These are phyloP conservation scores for Drosophila gunungcola DNA, from an alignment of 1,140 invertebrate genomes.

Conservation along the genomic window DNA sequence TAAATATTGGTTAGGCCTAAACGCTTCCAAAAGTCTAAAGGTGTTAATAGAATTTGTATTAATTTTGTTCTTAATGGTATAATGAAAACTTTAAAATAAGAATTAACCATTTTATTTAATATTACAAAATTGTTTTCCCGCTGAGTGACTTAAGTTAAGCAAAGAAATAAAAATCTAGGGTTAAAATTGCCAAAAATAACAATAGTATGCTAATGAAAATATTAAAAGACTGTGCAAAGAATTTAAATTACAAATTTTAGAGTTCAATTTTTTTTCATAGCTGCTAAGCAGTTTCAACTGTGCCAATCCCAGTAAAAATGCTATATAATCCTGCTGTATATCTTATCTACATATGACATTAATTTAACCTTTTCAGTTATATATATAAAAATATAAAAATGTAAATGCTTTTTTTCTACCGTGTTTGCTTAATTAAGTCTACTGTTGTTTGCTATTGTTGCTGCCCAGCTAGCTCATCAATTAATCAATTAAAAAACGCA, in stretches of 20 bases:
- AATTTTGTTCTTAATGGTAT: too few species aligned
- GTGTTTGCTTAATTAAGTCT: slow-evolving; percentile 36
- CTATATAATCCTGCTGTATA: slow-evolving; percentile 11
- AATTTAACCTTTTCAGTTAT: slow-evolving; percentile 18
- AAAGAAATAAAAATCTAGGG: too few species aligned
- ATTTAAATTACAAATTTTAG: not conserved
- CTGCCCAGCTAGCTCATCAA: slow-evolving; percentile 10
- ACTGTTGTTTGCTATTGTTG: slow-evolving; percentile 2
- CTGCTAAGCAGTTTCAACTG: not conserved
- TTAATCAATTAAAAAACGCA: slow-evolving; percentile 31
- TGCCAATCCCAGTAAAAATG: slow-evolving; percentile 7
- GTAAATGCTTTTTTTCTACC: slow-evolving; percentile 1
- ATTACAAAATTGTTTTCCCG: too few species aligned
- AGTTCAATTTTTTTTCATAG: not conserved
- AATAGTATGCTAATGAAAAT: too few species aligned
- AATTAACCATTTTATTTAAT: too few species aligned
- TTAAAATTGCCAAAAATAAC: too few species aligned
- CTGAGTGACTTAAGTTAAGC: too few species aligned
- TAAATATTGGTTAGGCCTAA: not conserved
- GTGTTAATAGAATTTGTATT: too few species aligned
- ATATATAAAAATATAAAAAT: not conserved
- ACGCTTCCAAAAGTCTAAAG: not conserved
- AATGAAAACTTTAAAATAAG: too few species aligned
- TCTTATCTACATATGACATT: slow-evolving; percentile 31
- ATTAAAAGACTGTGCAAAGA: not conserved